Percentiles rank a stretch among this genome's conserved stretches.
Evolutionary conservation across 2,113 vertebrate genomes (phyloP).

Genomic region (Phaethornis superciliosus): DNA sequence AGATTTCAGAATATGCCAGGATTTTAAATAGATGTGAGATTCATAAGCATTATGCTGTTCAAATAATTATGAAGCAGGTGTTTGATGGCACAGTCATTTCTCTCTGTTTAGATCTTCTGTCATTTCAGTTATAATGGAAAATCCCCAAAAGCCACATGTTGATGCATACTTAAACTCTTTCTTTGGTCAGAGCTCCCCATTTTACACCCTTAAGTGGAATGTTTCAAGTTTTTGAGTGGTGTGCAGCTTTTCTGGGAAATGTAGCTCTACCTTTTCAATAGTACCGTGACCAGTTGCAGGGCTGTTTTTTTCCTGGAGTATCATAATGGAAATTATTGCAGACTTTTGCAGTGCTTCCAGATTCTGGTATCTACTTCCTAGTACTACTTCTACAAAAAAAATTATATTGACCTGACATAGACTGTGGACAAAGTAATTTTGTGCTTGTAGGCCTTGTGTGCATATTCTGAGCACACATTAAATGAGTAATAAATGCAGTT

Average conservation of each 20-base stretch:
- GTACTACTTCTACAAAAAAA: not conserved
- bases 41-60: slow-evolving; percentile 74
- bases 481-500: not conserved
- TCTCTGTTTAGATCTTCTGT: slow-evolving; percentile 74
- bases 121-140: slow-evolving; percentile 77
- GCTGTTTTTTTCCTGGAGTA: not conserved
- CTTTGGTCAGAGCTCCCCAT: slow-evolving; percentile 45
- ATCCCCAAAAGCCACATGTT: slow-evolving; percentile 55
- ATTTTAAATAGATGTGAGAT: slow-evolving; percentile 72
- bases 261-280: not conserved
- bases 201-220: slow-evolving; percentile 39
- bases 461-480: not conserved
- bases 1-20: slow-evolving; percentile 45
- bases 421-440: not conserved
- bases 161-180: slow-evolving; percentile 38
- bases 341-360: not conserved
- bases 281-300: not conserved
- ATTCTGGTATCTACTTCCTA: not conserved
- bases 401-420: not conserved
- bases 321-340: not conserved
- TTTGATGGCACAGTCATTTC: slow-evolving; percentile 74
- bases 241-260: not conserved
- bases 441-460: not conserved
- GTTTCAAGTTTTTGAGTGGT: slow-evolving; percentile 33
- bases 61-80: slow-evolving; percentile 78